Evolutionary conservation across 2,113 vertebrate species (phyloP), one percentile per base, ranked within the genome.

Genomic region (Abramis brama): DNA sequence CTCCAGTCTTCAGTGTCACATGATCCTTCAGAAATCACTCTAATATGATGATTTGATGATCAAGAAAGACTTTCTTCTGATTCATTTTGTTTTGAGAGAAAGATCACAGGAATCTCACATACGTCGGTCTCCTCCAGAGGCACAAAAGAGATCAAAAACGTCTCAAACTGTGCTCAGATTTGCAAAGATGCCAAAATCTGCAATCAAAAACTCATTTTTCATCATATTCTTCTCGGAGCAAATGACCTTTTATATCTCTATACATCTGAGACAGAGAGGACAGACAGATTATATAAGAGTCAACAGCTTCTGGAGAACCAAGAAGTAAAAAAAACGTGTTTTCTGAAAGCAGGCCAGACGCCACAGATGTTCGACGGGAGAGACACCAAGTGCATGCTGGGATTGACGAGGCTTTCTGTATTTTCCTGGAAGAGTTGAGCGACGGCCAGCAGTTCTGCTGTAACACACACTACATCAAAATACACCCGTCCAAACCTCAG

Each of bases 311-410:
- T 78, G 30, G 30, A 78, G 30, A 78, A 59, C 4, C 52, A 36
- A 78, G 27, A 78, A 68, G 8, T 19, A 7, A 39, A 33, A 19
- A 66, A 13, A 52, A 77, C 6, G 0, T 55, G 2, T 33, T 60
- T 59, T 60, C 33, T 60, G 55, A 39, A 79, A 43, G 55, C 77
- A 15, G 7, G 21, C 77, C 77, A 79, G 33, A 60, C 12, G 0
- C 3, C 55, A 36, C 77, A 79, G 21, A 79, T 60, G 77, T 79
- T 79, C 33, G 13, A 15, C 6, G 11, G 77, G 77, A 79, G 21
- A 60, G 12, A 43, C 21, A 25, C 30, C 33, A 17, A 9, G 55
- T 43, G 77, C 77, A 62, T 1, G 21, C 21, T 11, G 52, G 77
- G 77, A 79, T 62, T 25, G 12, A 79, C 2, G 27, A 78, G 30